These are phyloP conservation scores for Scomberomorus guttatus DNA, from an alignment of 2,797 vertebrate species.

Conservation along the genomic window DNA sequence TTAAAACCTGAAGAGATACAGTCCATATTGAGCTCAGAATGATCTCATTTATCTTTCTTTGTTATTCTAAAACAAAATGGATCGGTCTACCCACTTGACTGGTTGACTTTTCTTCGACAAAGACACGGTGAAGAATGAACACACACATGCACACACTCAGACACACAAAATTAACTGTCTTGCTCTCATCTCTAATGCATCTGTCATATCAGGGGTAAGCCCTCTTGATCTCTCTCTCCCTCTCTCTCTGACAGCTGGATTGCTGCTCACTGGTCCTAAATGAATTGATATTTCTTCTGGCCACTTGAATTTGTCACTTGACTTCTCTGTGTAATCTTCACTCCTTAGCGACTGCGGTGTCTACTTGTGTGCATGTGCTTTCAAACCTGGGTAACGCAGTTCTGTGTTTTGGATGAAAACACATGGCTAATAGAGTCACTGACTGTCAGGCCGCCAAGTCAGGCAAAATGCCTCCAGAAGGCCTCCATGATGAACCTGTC, in stretches of 20 bases:
- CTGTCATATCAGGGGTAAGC: slow-evolving; percentile 77
- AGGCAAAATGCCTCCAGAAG: slow-evolving; percentile 58
- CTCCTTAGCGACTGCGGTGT: slow-evolving; percentile 65
- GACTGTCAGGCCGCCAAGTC: slow-evolving; percentile 65
- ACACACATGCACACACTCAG: slow-evolving; percentile 39
- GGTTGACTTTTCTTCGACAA: slow-evolving; percentile 49
- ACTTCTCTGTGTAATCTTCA: slow-evolving; percentile 80
- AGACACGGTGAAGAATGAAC: slow-evolving; percentile 48
- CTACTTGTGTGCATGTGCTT: slow-evolving; percentile 62
- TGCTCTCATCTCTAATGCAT: slow-evolving; percentile 77
- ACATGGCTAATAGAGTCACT: slow-evolving; percentile 74
- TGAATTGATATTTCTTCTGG: slow-evolving; percentile 85
- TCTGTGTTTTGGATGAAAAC: slow-evolving; percentile 73
- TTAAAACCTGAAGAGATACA: background rate
- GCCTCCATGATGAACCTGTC: slow-evolving; percentile 76
- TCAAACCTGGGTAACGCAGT: slow-evolving; percentile 48
- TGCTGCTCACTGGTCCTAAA: slow-evolving; percentile 83
- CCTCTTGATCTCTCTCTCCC: slow-evolving; percentile 71
- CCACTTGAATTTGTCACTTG: slow-evolving; percentile 85
- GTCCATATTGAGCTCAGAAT: background rate
- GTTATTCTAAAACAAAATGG: slow-evolving; percentile 34
- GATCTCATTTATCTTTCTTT: slow-evolving; percentile 17
- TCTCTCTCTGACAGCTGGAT: slow-evolving; percentile 76
- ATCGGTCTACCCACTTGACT: slow-evolving; percentile 33
- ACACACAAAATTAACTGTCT: slow-evolving; percentile 78